Evolutionary conservation across 2,113 vertebrate species (phyloP), one percentile per base, ranked within the genome.

Genomic region (Anhinga anhinga): DNA sequence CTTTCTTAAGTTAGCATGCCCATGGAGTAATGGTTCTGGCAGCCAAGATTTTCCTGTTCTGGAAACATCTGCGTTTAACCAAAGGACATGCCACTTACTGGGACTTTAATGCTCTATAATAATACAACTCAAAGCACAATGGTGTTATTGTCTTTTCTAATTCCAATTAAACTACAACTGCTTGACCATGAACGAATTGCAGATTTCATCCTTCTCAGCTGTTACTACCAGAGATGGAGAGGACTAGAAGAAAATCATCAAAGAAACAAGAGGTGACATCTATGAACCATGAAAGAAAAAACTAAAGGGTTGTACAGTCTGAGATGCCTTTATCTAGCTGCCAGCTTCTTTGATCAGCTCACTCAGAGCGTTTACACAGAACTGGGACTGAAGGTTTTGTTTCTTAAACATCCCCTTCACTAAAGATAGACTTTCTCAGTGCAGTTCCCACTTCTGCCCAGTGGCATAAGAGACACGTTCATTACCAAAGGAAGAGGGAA

Each of bases 341-440:
- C n/a, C 84, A 96, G 36, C 38, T 88, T 10, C 92, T 94, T 88
- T 93, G 82, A 94, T 90, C 78, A 91, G 55, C 45, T 92, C 55
- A 4, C 92, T 92, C 82, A 69, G 78, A 87, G 58, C 66, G 62
- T 85, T 90, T 65, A 50, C 66, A 90, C 36, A 65, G 82, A 83
- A 69, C 45, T 58, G 55, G 55, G 72, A 56, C 67, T 92, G 58
- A 77, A 88, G 79, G 32, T 61, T 89, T 93, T 93, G 56, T 77
- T 73, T 88, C 79, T 96, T 58, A 53, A 80, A 88, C 49, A 62
- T 53, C 62, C 66, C 36, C 45, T 90, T 72, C 93, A 94, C 85
- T 95, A 36, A 80, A 76, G 62, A 55, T 7, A 87, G 69, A 70
- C 15, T 67, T 30, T 18, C 38, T 71, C 61, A 49, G 36, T 34